A percentile compares a stretch with the other conserved stretches of the same genome.
Conservation (phyloP, 2,888 invertebrate species). For the Limnephilus marmoratus region DNA sequence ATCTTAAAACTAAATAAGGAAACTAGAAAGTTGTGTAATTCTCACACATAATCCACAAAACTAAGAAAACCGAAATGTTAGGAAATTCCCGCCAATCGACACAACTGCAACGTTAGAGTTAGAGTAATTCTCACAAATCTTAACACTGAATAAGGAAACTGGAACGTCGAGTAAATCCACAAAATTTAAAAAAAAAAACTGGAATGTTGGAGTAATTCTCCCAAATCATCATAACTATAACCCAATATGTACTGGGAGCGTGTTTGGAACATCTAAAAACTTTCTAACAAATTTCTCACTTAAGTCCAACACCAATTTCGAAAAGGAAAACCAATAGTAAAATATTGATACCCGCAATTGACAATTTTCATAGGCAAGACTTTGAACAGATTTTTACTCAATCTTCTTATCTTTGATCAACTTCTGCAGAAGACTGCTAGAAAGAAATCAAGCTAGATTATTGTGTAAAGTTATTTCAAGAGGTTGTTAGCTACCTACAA, state of each 20-base stretch:
- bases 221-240: neutral
- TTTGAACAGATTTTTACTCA: no score
- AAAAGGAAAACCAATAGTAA: neutral
- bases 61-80: no score
- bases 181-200: neutral
- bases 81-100: neutral
- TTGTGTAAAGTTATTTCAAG: neutral
- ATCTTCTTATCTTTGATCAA: neutral
- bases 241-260: neutral
- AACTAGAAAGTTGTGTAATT: neutral
- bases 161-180: neutral
- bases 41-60: no score
- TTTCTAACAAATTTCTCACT: neutral
- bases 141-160: neutral
- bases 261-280: neutral
- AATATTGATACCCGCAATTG: neutral
- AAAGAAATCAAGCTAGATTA: neutral
- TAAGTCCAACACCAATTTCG: neutral
- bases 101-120: neutral
- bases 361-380: no score
- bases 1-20: neutral
- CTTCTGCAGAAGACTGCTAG: neutral
- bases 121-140: neutral
- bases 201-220: neutral
- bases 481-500: neutral